Evolutionary conservation across 1,140 invertebrate species (phyloP).

Genomic region (Pentalonia nigronervosa): DNA sequence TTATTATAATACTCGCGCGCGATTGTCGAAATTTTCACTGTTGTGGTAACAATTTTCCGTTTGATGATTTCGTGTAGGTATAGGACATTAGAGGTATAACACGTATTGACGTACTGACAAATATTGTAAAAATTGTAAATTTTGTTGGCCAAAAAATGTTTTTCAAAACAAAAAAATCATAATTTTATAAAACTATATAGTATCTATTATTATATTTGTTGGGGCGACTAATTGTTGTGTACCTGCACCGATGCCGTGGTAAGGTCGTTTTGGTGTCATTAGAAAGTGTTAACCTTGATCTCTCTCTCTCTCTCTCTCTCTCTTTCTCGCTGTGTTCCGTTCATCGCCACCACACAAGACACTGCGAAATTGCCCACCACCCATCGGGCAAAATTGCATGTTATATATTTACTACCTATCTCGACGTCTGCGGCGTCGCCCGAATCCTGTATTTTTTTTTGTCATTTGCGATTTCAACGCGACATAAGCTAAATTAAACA

Average conservation of each 20-base stretch:
- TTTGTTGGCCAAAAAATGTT: background rate
- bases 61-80: background rate
- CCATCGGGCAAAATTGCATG: background rate
- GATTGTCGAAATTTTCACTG: background rate
- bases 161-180: background rate
- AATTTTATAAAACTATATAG: background rate
- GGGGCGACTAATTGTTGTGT: constrained; percentile 27
- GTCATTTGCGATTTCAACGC: background rate
- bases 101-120: too few species aligned
- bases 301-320: constrained; percentile 26
- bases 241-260: background rate
- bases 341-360: background rate
- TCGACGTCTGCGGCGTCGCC: too few species aligned
- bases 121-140: too few species aligned
- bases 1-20: background rate
- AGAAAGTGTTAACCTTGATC: constrained; percentile 51
- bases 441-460: background rate
- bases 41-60: background rate
- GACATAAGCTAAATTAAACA: background rate
- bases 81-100: background rate
- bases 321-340: background rate
- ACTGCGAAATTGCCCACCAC: background rate
- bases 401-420: background rate
- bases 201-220: background rate
- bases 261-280: constrained; percentile 43